Conservation (phyloP, 2,888 invertebrate genomes). For the Gortyna flavago region DNA sequence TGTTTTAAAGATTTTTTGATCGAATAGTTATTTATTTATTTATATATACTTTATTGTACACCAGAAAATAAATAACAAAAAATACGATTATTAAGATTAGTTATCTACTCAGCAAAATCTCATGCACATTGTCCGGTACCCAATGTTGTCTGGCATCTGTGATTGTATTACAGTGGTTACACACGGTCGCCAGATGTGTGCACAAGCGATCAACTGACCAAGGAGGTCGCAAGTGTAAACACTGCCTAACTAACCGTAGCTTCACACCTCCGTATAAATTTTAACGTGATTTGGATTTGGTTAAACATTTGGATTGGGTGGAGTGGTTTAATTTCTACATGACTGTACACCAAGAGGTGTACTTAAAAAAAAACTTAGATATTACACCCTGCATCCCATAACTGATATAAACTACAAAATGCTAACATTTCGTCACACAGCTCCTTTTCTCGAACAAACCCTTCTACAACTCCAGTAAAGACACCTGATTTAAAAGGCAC, state of each 20-base stretch:
- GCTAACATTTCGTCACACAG: neutral
- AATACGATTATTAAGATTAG: too few species aligned
- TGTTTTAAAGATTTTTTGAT: constrained; percentile 22
- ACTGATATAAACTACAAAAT: neutral
- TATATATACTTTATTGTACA: too few species aligned
- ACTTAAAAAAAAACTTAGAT: neutral
- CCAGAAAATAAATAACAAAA: too few species aligned
- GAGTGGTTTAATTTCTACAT: neutral
- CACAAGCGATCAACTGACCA: constrained; percentile 84
- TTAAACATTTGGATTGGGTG: constrained; percentile 6
- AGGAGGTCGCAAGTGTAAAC: constrained; percentile 76
- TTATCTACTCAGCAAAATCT: constrained; percentile 3
- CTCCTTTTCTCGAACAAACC: constrained; percentile 10
- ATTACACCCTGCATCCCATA: neutral
- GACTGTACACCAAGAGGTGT: too few species aligned
- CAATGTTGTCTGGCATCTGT: constrained; percentile 59
- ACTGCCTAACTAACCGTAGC: constrained; percentile 85
- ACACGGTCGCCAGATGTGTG: constrained; percentile 77
- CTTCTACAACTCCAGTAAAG: constrained; percentile 28
- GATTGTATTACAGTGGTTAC: constrained; percentile 79
- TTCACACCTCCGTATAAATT: constrained; percentile 65
- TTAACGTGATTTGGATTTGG: constrained; percentile 52
- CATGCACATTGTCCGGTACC: constrained; percentile 50
- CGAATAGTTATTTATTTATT: too few species aligned
- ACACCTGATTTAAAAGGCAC: constrained; percentile 56